phyloP scores from a whole-genome alignment of 2,113 vertebrate genomes.

The Sinocyclocheilus rhinocerous region DNA sequence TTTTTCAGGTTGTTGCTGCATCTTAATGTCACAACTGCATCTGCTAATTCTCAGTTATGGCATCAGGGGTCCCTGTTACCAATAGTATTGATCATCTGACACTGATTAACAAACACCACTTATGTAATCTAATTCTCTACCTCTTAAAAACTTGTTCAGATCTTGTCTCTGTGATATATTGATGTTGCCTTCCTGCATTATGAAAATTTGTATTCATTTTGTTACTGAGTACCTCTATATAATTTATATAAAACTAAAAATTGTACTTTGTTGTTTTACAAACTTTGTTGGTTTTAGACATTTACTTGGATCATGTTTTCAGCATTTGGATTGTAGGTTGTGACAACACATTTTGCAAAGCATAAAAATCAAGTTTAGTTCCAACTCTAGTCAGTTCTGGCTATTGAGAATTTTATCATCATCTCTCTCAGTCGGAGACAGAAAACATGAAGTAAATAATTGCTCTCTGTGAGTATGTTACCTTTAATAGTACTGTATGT shows the following conservation, averaged over 20 bases:
- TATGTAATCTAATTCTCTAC: background rate
- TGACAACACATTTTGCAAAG: background rate
- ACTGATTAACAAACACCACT: background rate
- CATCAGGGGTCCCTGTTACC: background rate
- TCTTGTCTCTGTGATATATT: background rate
- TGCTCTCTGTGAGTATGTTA: background rate
- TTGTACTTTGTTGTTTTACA: too few relatives aligned
- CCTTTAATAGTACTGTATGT: background rate
- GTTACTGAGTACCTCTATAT: background rate
- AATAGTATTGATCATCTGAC: background rate
- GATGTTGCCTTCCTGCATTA: background rate
- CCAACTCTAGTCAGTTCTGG: background rate
- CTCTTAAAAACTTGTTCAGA: background rate
- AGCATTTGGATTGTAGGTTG: background rate
- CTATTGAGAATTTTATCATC: background rate
- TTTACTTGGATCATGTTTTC: background rate
- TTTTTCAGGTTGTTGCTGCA: background rate
- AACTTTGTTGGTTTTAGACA: background rate
- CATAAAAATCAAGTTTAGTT: background rate
- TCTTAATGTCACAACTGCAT: background rate
- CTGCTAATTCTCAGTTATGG: background rate
- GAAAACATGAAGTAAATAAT: background rate
- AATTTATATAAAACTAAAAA: background rate
- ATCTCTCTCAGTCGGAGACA: background rate
- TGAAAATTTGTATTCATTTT: background rate